Base-by-base conservation (phyloP, 2,888 invertebrate species). In the Heteromyza rotundicornis region DNA sequence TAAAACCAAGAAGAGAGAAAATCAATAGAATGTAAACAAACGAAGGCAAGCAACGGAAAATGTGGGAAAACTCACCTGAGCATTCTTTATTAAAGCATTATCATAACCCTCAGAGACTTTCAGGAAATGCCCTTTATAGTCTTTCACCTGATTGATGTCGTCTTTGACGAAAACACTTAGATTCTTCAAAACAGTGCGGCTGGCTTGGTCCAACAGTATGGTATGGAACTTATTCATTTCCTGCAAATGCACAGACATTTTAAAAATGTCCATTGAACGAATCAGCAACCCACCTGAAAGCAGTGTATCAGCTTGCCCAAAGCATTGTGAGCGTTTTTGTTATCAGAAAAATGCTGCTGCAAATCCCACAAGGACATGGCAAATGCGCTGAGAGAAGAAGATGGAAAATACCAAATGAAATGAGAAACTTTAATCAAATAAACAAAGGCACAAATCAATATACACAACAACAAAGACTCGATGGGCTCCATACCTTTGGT, bases 151-250 rank as follows among this genome's bases (percentile, higher is more conserved):
- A 84, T 92, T 93, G 62, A 96, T 92, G 81, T 96, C 95, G 77
- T 95, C 92, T 87, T 94, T 95, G 57, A 96, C 88, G 82, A 97
- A 96, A 68, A 91, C 89, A 68, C 89, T 90, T 78, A 97, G 88
- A 87, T 95, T 96, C 85, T 94, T 95, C 51, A 93, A 86, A 67
- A 97, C 90, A 65, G 95, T 95, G 75, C 95, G 87, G 60, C 94
- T 92, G 5, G 95, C 95, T 84, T 96, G 96, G 82, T 97, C 96
- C 76, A 96, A 84, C 23, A 96, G 85, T 68, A 93, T 95, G 47
- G 92, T 91, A 78, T 96, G 94, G 80, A 93, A 96, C 81, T 96
- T 96, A 81, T 94, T 92, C 90, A 96, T 94, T 85, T 97, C 96
- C 84, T 94, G 89, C 62, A 94, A 84, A 44, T 47, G 57, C 27